phyloP scores from a whole-genome alignment of 2,113 vertebrate species.

The Poecilia latipinna region DNA sequence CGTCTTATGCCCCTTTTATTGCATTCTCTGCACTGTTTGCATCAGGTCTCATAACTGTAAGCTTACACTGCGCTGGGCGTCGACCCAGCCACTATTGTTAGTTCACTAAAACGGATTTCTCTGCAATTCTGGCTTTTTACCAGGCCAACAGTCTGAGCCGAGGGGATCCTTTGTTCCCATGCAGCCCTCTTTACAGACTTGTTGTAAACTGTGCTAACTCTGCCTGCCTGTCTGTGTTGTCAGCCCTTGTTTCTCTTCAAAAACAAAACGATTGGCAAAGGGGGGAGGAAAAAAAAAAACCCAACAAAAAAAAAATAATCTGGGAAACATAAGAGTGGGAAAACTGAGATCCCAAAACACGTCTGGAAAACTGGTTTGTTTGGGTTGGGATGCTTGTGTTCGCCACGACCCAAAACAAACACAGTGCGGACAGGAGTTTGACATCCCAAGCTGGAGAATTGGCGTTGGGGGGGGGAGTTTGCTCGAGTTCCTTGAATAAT shows the following conservation, averaged over 20 bases:
- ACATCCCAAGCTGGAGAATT: background rate
- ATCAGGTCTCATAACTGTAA: too few species aligned
- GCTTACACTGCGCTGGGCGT: too few species aligned
- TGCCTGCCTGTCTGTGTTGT: conserved; percentile 7
- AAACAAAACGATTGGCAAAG: too few species aligned
- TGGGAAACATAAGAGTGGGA: background rate
- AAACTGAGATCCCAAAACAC: conserved; percentile 2
- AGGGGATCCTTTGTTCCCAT: background rate
- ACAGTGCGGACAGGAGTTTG: background rate
- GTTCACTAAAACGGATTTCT: too few species aligned
- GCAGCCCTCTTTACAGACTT: background rate
- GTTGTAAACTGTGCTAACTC: too few species aligned
- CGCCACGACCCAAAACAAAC: background rate
- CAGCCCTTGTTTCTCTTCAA: conserved; percentile 5
- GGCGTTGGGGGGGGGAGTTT: too few species aligned
- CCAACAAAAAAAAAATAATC: background rate
- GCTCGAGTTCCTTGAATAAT: too few species aligned
- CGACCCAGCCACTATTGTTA: too few species aligned
- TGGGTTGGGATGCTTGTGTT: conserved; percentile 3
- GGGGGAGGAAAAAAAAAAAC: too few species aligned
- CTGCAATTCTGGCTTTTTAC: background rate
- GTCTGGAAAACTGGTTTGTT: conserved; percentile 26
- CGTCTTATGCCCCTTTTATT: too few species aligned
- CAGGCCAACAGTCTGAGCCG: background rate
- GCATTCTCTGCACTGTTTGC: too few species aligned